These are phyloP conservation scores for Muscidifurax raptorellus DNA, from an alignment of 1,140 invertebrate genomes.

Conservation along the genomic window DNA sequence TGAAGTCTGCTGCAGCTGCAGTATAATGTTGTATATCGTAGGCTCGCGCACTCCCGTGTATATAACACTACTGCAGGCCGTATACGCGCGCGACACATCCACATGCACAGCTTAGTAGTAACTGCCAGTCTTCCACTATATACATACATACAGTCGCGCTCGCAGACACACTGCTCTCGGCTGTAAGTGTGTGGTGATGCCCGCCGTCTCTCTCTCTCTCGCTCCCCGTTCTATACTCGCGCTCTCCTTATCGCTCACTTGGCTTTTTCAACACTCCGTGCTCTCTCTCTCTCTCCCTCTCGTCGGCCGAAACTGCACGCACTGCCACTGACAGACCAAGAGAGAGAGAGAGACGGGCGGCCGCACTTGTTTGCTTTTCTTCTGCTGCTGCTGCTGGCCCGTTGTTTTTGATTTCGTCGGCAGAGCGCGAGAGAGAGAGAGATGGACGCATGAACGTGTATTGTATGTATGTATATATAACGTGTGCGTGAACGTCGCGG, in stretches of 20 bases:
- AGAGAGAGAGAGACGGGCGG: not conserved
- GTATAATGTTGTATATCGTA: no score
- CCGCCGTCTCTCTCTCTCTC: not conserved
- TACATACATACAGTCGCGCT: not conserved
- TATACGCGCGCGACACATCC: not conserved
- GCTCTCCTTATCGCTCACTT: constrained; percentile 1
- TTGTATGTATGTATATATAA: not conserved
- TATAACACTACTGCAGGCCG: not conserved
- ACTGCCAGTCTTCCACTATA: not conserved
- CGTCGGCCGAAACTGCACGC: not conserved
- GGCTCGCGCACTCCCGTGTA: not conserved
- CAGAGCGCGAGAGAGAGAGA: not conserved
- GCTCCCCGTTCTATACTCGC: not conserved
- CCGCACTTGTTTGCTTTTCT: constrained; percentile 1
- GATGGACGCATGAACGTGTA: not conserved
- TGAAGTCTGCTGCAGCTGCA: not conserved
- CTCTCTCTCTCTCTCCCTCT: not conserved
- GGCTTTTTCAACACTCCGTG: not conserved
- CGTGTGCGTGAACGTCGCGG: not conserved
- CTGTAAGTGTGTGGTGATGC: not conserved
- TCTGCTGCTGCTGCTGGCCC: not conserved
- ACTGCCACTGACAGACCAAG: not conserved
- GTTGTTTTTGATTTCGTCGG: not conserved
- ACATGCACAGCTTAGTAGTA: constrained; percentile 3
- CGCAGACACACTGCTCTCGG: not conserved